Base-by-base conservation (phyloP, 2,113 vertebrate species). In the Dromaius novaehollandiae region DNA sequence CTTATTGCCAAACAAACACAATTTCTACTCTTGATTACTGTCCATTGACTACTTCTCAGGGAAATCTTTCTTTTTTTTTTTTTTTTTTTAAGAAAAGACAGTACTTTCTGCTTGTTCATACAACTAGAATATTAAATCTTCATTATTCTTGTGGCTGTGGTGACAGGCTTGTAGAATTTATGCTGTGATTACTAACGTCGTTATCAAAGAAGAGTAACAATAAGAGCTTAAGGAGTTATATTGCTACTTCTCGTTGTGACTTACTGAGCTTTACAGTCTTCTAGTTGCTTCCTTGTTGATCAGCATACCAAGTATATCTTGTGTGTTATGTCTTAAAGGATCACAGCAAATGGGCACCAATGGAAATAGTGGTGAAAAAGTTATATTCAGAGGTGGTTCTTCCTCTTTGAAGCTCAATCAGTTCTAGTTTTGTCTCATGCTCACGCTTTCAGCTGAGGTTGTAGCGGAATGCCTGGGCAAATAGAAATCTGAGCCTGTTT, bases 391-490 rank as follows among this genome's bases (percentile, higher is more conserved):
- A 81, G 36, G 60, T 8, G 28, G 14, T 38, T 91, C 21, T 84
- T 93, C 86, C 18, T 86, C 56, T 63, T 69, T 58, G 77, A 58
- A 66, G 16, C 38, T 84, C 73, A 73, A 8, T 50, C 66, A 13
- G 64, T 34, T 2, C 4, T 81, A 75, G 66, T 51, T 86, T 9
- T 71, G 17, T 63, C 24, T 86, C 69, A 63, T 4, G 24, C 53
- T 89, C 88, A 55, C 0, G 1, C 15, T 77, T 86, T 25, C n/a
- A 82, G 8, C 40, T 93, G 68, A 86, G 21, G 20, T 64, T 86
- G 28, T 82, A 82, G 19, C 75, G 26, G 46, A 92, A 92, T 90
- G n/a, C 53, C 85, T 85, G 58, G 53, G 30, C 40, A 69, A 90
- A 69, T 24, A 11, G 1, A 71, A 75, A n/a, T 86, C 6, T 28